Conservation (phyloP, 2,888 invertebrate species). For the Ornithoptera priamus region DNA sequence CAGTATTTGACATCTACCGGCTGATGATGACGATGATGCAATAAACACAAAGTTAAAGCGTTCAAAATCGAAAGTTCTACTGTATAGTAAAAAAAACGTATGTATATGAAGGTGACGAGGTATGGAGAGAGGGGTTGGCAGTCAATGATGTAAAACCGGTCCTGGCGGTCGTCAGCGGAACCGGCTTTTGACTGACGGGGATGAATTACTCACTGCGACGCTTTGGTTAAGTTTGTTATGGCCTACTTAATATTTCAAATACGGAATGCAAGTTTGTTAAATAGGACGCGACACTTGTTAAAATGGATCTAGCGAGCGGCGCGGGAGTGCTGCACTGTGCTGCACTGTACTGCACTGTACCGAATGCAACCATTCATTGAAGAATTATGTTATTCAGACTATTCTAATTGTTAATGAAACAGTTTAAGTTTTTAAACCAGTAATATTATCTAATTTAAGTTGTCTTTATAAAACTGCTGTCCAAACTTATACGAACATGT, state of each 20-base stretch:
- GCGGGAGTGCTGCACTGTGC: background rate
- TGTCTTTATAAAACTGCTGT: too few relatives aligned
- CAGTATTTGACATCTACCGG: too few relatives aligned
- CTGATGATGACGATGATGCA: too few relatives aligned
- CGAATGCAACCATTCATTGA: too few relatives aligned
- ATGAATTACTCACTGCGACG: constrained; percentile 65
- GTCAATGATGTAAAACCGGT: constrained; percentile 78
- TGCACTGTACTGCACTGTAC: too few relatives aligned
- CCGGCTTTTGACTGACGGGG: constrained; percentile 70
- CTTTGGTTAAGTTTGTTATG: constrained; percentile 52
- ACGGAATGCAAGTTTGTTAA: constrained; percentile 36
- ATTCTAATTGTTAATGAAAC: too few relatives aligned
- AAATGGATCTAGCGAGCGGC: background rate
- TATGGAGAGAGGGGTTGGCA: constrained; percentile 63
- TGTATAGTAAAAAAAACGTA: constrained; percentile 48
- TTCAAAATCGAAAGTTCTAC: constrained; percentile 65
- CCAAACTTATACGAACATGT: too few relatives aligned
- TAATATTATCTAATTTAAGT: too few relatives aligned
- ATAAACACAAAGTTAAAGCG: too few relatives aligned
- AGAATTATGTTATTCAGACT: too few relatives aligned
- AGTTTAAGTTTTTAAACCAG: too few relatives aligned
- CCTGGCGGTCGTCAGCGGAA: constrained; percentile 54
- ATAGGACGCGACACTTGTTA: background rate
- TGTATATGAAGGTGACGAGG: constrained; percentile 51
- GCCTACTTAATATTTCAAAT: constrained; percentile 36